Base-by-base conservation (phyloP, 2,888 invertebrate genomes). In the Dorcus parallelipipedus region DNA sequence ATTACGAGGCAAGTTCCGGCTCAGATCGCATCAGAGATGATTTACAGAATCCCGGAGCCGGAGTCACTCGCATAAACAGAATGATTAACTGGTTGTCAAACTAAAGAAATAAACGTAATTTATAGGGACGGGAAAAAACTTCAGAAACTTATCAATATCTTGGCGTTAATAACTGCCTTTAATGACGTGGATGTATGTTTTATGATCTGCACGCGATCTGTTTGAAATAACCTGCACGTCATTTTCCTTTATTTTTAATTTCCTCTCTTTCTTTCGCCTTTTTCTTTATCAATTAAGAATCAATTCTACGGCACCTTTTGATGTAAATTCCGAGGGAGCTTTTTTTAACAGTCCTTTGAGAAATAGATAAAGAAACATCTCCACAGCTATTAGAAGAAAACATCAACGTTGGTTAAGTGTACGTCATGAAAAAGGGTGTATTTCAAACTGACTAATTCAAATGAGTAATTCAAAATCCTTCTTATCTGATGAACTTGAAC, bases 121-220 rank as follows among this genome's bases (percentile, higher is more conserved):
- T 77, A 77, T 77, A 65, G 75, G 73, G 73, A 75, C 72, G 72
- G 59, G 55, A 72, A 76, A 76, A 74, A 75, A 74, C 73, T 76
- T 74, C 74, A 73, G 73, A 75, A 75, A 77, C 76, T 77, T 77
- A 77, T 77, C 77, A 77, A 77, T 77, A 77, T 76, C 75, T 72
- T 69, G 73, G 75, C 76, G 76, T 76, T 77, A 77, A 77, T 77
- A 77, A 77, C 76, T 69, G 75, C 73, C 73, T 75, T 73, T 76
- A 75, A 76, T 76, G 76, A 76, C 75, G 72, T 72, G 73, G 73
- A 76, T 73, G 75, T 74, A 76, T 73, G 73, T 75, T 72, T 73
- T 73, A 70, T 66, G 69, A 71, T 68, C 69, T 64, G 61, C 64
- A 61, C 71, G 69, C 64, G 64, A 67, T 64, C 66, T 23, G 17